Evolutionary conservation across 2,888 invertebrate species (phyloP).

Genomic region (Parnassius orleans): DNA sequence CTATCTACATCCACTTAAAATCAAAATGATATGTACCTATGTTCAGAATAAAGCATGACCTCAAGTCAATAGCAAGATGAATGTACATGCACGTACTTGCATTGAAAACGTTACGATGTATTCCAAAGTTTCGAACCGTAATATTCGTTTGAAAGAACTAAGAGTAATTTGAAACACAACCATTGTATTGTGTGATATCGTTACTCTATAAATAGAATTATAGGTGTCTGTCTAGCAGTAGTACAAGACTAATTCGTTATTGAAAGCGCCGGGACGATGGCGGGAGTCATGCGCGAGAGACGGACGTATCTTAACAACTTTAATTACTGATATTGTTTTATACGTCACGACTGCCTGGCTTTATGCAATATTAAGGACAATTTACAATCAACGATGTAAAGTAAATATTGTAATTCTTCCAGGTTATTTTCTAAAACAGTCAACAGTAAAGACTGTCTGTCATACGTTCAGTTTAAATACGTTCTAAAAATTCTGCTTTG

Average conservation of each 20-base stretch:
- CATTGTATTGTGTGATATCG: constrained; percentile 25
- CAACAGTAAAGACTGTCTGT: too few relatives aligned
- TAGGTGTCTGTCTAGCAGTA: constrained; percentile 34
- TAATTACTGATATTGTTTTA: constrained; percentile 61
- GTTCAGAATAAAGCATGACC: constrained; percentile 4
- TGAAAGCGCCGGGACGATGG: constrained; percentile 59
- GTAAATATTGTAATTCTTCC: too few relatives aligned
- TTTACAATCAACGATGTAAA: neutral
- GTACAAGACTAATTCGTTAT: constrained; percentile 73
- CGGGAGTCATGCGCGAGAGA: constrained; percentile 52
- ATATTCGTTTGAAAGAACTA: constrained; percentile 40
- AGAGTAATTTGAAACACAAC: constrained; percentile 34
- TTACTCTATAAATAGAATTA: constrained; percentile 32
- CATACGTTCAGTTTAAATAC: too few relatives aligned
- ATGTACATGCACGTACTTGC: constrained; percentile 19
- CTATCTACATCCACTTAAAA: constrained; percentile 1
- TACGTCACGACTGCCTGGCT: constrained; percentile 40
- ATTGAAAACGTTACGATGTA: constrained; percentile 6
- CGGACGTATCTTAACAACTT: constrained; percentile 62
- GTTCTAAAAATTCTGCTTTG: too few relatives aligned
- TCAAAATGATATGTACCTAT: constrained; percentile 6
- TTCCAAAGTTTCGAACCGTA: constrained; percentile 23
- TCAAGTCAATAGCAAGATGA: constrained; percentile 13
- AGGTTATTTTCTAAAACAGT: too few relatives aligned
- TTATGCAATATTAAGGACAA: neutral